Evolutionary conservation across 2,113 vertebrate genomes (phyloP), one percentile per base, ranked within the genome.

Genomic region (Rhinolophus sinicus): DNA sequence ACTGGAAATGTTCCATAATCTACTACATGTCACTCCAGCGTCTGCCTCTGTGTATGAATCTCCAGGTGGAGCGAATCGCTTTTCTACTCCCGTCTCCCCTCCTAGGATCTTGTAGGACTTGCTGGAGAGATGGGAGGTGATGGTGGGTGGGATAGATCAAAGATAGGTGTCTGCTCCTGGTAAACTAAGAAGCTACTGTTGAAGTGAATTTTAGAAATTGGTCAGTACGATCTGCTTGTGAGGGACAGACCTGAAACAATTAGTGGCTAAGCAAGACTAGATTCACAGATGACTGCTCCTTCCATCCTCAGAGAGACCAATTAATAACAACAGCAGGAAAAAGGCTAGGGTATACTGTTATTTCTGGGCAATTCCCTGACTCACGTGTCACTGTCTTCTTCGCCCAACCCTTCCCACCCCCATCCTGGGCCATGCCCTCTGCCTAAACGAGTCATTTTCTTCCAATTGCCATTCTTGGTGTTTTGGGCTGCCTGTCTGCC

Each of bases 181-280:
- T 11, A n/a, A 92, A 84, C 14, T 4, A 64, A 67, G 38, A 40
- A 54, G 13, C 47, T 58, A 94, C 38, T 73, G 64, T 26, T 73
- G 50, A 77, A 75, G 84, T 30, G 35, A 69, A 78, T 38, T 90
- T 94, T 65, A 86, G 44, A 94, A 86, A 81, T 76, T 70, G 15
- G 35, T 85, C 69, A 75, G 30, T 69, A 33, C 70, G 47, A 64
- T 54, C 47, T 70, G 67, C 6, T 58, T 14, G 44, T 87, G 40
- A 69, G 38, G n/a, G 91, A 76, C n/a, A 69, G 80, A 83, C 33
- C 38, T 67, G 81, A 87, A 90, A 65, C 15, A 70, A 92, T 56
- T 69, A 86, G 44, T 72, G 87, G n/a, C 22, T 77, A 56, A 86
- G 35, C 44, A 85, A 44, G 38, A 60, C n/a, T 75, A 16, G 35